Evolutionary conservation across 1,140 invertebrate genomes (phyloP), one percentile per base, ranked within the genome.

Genomic region (Drosophila sproati): DNA sequence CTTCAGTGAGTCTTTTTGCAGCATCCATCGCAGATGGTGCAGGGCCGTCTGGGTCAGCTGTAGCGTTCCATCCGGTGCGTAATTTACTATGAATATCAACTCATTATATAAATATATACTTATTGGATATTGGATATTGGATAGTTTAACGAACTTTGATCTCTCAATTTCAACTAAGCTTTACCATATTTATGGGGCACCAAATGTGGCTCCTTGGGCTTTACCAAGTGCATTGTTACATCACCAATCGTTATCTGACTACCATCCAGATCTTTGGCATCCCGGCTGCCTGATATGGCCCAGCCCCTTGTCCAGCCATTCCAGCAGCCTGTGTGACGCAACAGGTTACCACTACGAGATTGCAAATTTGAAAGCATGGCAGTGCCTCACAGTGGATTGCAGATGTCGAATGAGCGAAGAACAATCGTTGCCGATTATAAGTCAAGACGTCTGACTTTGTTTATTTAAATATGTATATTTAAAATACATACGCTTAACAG

Each of bases 1-100:
- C 1, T 96, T 96, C 2, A 99, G 93, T 28, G 95, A 88, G 93
- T 99, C 98, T 92, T 99, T 98, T 91, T 98, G 97, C 92, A 98
- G 95, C 95, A 98, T 98, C 98, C 98, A 98, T 95, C 96, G 94
- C 78, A 98, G 93, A 92, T 98, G 96, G 52, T 95, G 94, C 3
- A 98, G 92, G n/a, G 95, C 95, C 51, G 95, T 95, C 93, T 98
- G 97, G 60, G 95, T 94, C 54, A 95, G 79, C 59, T 94, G 90
- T 39, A 93, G 92, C 2, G 92, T 79, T 31, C 93, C 93, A 68
- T 92, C 85, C 47, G 82, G 68, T 20, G 93, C 90, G 63, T 93
- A 91, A 62, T 92, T 93, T 31, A 95, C 95, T 95, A 57, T 7
- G 5, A 60, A 80, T n/a, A 28, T 35, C 39, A 43, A 37, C 3